These are phyloP conservation scores for Cosmia pyralina DNA, from an alignment of 2,888 invertebrate genomes.

Conservation along the genomic window DNA sequence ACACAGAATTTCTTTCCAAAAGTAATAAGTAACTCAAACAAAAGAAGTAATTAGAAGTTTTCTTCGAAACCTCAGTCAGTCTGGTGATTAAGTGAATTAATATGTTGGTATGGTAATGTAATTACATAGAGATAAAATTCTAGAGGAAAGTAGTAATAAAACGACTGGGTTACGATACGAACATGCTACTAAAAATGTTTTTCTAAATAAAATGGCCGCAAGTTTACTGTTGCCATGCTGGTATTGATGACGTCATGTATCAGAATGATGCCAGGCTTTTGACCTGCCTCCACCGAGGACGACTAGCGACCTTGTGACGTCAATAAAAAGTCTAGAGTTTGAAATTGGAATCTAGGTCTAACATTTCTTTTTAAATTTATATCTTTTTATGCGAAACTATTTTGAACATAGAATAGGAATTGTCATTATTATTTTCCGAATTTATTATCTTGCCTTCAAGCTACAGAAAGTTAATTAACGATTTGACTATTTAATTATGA, in stretches of 20 bases:
- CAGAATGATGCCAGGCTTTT: conserved; percentile 49
- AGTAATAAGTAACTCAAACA: conserved; percentile 46
- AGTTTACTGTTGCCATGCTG: conserved; percentile 44
- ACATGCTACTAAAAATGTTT: conserved; percentile 47
- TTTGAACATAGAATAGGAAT: conserved; percentile 42
- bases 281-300: conserved; percentile 61
- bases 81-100: conserved; percentile 63
- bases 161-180: conserved; percentile 53
- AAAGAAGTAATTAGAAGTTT: conserved; percentile 29
- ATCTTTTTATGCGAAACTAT: not conserved
- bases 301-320: conserved; percentile 62
- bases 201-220: conserved; percentile 39
- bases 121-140: conserved; percentile 56
- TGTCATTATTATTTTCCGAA: not conserved
- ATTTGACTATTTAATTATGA: conserved; percentile 53
- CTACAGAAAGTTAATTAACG: conserved; percentile 35
- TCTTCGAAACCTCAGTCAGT: conserved; percentile 34
- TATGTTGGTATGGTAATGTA: conserved; percentile 62
- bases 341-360: conserved; percentile 19
- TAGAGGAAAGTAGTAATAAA: conserved; percentile 60
- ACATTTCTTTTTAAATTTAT: conserved; percentile 34
- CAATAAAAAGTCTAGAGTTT: conserved; percentile 60
- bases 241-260: conserved; percentile 46
- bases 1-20: conserved; percentile 16
- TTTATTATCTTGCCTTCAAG: conserved; percentile 15